Evolutionary conservation across 1,140 invertebrate species (phyloP).

Genomic region (Thrips palmi): DNA sequence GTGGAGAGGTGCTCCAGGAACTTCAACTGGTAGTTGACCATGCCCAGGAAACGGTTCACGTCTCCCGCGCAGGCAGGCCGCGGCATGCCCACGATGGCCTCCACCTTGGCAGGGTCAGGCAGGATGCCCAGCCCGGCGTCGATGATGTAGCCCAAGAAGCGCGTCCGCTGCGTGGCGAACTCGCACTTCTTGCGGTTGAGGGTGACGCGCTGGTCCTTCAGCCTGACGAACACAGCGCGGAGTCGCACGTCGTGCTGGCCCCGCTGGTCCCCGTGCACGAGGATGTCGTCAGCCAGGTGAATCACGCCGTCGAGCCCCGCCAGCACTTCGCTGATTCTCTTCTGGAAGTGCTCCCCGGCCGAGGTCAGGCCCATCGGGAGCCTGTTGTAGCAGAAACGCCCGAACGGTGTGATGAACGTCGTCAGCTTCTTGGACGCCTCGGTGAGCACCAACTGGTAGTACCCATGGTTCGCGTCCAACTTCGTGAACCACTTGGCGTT

Average conservation of each 20-base stretch:
- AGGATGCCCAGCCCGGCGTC: slow-evolving; percentile 17
- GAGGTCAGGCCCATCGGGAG: slow-evolving; percentile 19
- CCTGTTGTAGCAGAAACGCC: slow-evolving; percentile 18
- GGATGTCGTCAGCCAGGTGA: slow-evolving; percentile 19
- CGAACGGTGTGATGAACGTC: slow-evolving; percentile 20
- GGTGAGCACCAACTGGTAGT: slow-evolving; percentile 22
- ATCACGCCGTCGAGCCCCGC: slow-evolving; percentile 14
- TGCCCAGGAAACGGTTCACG: slow-evolving; percentile 24
- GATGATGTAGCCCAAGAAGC: slow-evolving; percentile 22
- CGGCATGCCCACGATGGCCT: slow-evolving; percentile 19
- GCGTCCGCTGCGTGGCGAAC: slow-evolving; percentile 14
- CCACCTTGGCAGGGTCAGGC: slow-evolving; percentile 19
- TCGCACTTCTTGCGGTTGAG: slow-evolving; percentile 18
- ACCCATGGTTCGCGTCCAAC: slow-evolving; percentile 22
- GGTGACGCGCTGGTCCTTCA: slow-evolving; percentile 14
- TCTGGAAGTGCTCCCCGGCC: slow-evolving; percentile 17
- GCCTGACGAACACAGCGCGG: slow-evolving; percentile 13
- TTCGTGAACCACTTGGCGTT: slow-evolving; percentile 9
- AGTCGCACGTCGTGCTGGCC: slow-evolving; percentile 16
- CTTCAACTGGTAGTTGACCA: slow-evolving; percentile 22
- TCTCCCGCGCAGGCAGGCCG: slow-evolving; percentile 19
- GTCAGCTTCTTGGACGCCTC: slow-evolving; percentile 17
- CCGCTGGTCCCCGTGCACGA: slow-evolving; percentile 13
- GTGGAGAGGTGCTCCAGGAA: slow-evolving; percentile 22
- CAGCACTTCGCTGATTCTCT: slow-evolving; percentile 13